Base-by-base conservation (phyloP, 2,113 vertebrate genomes). In the Centropus unirufus region DNA sequence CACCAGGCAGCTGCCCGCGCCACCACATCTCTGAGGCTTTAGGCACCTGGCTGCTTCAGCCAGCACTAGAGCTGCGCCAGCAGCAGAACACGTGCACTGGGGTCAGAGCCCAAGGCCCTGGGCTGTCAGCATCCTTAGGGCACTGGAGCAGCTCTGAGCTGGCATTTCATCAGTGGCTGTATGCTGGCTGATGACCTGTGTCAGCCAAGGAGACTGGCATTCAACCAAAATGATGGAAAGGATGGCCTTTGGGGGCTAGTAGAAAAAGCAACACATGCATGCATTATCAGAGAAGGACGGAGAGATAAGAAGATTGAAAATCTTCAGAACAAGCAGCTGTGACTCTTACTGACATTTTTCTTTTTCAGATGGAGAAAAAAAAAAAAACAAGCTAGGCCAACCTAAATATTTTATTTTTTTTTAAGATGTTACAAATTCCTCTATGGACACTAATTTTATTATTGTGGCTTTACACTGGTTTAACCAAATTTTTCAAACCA, bases 121-220 rank as follows among this genome's bases (percentile, higher is more conserved):
- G 2, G 44, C 36, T 70, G 30, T 1, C 46, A n/a, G 74, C 64
- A 51, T 8, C 61, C 82, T 42, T 9, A 2, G 49, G 69, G 81
- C 63, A 64, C 16, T 0, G 2, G 34, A 55, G 62, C 0, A 0
- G n/a, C 52, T 79, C 67, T 0, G 0, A 0, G 0, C 62, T 26
- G 47, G 63, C 8, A 1, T 12, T 23, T 8, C 46, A 52, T 42
- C 0, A 0, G 11, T 5, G 67, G 42, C 54, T 12, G 32, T 8
- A 58, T 0, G 1, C 14, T 0, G 0, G 54, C 54, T 22, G 5
- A 49, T 3, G 36, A 57, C 32, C n/a, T 1, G 2, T 7, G 64
- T 18, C 57, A 74, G 32, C 47, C 76, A n/a, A 44, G 29, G 2
- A 36, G 19, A 27, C 0, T 0, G 74, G 29, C 30, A 44, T 87